These are phyloP conservation scores for Megalurothrips usitatus DNA, from an alignment of 2,888 invertebrate genomes.

Conservation along the genomic window DNA sequence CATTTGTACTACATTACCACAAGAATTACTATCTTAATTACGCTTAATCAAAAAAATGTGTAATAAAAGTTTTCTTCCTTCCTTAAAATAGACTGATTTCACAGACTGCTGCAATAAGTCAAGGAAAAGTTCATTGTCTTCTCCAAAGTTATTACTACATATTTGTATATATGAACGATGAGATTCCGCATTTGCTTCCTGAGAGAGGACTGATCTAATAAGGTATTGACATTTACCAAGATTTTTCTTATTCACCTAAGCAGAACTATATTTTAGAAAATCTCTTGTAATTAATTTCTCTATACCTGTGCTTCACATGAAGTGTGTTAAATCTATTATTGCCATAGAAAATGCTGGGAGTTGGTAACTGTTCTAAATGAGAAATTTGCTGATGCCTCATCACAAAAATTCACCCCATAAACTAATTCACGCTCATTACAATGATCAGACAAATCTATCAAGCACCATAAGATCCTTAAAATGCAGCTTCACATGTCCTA, in stretches of 20 bases:
- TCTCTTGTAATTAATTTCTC: background rate
- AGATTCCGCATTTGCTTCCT: background rate
- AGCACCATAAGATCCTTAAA: conserved; percentile 1
- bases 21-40: background rate
- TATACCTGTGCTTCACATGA: background rate
- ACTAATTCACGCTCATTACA: background rate
- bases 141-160: background rate
- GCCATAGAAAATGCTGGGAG: background rate
- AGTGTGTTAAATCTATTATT: background rate
- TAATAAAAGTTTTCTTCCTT: background rate
- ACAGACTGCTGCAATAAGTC: background rate
- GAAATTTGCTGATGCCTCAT: background rate
- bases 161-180: background rate
- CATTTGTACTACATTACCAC: background rate
- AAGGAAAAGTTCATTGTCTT: background rate
- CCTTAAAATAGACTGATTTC: conserved; percentile 19
- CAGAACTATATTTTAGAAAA: background rate
- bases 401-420: background rate
- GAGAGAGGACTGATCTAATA: background rate
- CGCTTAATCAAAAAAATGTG: background rate
- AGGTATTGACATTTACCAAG: too few species aligned
- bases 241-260: background rate
- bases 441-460: background rate
- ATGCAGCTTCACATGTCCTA: background rate
- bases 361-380: background rate